Conservation (phyloP, 2,888 invertebrate species). For the Volucella zonaria region DNA sequence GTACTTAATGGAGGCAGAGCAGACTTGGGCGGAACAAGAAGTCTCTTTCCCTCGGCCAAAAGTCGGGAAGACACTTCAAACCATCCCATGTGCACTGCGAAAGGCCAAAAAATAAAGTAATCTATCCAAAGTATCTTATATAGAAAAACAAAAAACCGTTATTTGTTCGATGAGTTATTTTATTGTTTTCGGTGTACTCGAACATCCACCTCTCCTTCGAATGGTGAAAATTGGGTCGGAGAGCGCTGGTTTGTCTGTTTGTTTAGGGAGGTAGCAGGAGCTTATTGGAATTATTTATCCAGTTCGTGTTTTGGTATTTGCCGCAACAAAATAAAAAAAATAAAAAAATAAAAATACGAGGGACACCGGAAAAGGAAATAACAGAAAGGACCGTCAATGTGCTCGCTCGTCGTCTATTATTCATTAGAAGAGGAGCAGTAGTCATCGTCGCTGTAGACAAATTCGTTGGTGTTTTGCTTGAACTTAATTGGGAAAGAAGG, state of each 20-base stretch:
- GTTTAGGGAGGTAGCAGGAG: neutral
- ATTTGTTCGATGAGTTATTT: conserved; percentile 16
- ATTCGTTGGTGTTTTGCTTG: neutral
- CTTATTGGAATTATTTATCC: conserved; percentile 13
- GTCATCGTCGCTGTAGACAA: neutral
- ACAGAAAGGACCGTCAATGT: neutral
- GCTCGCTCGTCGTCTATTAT: conserved; percentile 17
- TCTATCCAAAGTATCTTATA: conserved; percentile 69
- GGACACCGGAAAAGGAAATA: neutral
- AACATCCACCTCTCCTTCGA: neutral
- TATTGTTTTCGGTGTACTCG: neutral
- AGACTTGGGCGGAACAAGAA: neutral
- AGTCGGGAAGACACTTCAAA: neutral
- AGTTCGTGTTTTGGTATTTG: conserved; percentile 1
- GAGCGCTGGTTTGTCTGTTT: neutral
- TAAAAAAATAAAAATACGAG: too few relatives aligned
- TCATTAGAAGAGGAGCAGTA: conserved; percentile 3
- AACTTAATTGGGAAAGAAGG: neutral
- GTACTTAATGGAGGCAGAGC: conserved; percentile 52
- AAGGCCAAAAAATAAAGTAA: conserved; percentile 71
- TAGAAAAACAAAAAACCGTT: conserved; percentile 23
- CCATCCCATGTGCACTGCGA: conserved; percentile 34
- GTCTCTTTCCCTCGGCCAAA: neutral
- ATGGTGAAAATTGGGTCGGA: too few relatives aligned
- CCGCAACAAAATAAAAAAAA: neutral